Base-by-base conservation (phyloP, 1,140 invertebrate genomes). In the Phymastichus coffea region DNA sequence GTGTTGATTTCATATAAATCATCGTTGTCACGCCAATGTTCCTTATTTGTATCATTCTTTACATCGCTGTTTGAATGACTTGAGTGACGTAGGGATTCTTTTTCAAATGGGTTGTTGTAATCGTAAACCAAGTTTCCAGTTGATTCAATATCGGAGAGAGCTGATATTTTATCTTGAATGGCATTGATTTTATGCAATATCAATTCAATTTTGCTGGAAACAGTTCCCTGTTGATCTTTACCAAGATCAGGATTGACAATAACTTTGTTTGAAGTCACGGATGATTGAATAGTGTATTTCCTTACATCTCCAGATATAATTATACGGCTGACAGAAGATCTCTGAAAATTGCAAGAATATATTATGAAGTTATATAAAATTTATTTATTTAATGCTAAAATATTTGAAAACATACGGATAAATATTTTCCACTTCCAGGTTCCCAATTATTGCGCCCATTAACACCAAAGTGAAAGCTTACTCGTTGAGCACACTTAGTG, bases 381-480 rank as follows among this genome's bases (percentile, higher is more conserved):
- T n/a, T n/a, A n/a, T n/a, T n/a, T n/a, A n/a, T n/a, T n/a, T n/a
- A n/a, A n/a, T n/a, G n/a, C n/a, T n/a, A n/a, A n/a, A n/a, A n/a
- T n/a, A n/a, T n/a, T n/a, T n/a, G n/a, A n/a, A n/a, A n/a, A n/a
- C n/a, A n/a, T n/a, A n/a, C n/a, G n/a, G n/a, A n/a, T n/a, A n/a
- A n/a, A n/a, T n/a, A n/a, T n/a, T n/a, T n/a, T n/a, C n/a, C 82
- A 33, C 76, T 72, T 33, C 76, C 78, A 35, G 83, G 80, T 64
- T 84, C 79, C 78, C 77, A 83, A 49, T 82, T 69, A 14, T 72
- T 75, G 7, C 71, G 69, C 28, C 78, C 73, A 14, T 77, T 79
- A 28, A 86, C 75, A 46, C 86, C 86, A 63, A 80, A 85, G 65
- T 85, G 82, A 63, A 86, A 86, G 14, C 74, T 79, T n/a, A 83